These are phyloP conservation scores for Athalia cordata DNA, from an alignment of 2,888 invertebrate species.

Conservation along the genomic window DNA sequence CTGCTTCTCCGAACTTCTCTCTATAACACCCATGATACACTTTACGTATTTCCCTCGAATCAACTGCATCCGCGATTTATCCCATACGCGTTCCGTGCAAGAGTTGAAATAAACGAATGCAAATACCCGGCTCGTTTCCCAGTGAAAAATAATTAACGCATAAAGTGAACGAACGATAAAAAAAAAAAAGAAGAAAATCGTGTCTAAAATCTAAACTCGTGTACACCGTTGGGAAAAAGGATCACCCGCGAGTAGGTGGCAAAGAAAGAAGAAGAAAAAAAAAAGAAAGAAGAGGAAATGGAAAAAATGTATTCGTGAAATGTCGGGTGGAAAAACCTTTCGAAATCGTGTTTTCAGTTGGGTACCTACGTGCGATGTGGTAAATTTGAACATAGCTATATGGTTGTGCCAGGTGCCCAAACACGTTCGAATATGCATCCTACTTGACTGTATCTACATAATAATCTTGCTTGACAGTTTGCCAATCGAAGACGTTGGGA, in stretches of 20 bases:
- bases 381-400: neutral
- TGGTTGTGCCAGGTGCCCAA: constrained; percentile 13
- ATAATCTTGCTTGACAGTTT: constrained; percentile 33
- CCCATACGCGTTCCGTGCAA: neutral
- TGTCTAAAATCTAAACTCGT: too few relatives aligned
- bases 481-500: neutral
- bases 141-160: neutral
- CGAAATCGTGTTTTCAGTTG: neutral
- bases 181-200: too few relatives aligned
- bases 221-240: too few relatives aligned
- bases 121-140: too few relatives aligned
- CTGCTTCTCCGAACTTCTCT: constrained; percentile 55
- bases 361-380: neutral
- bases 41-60: too few relatives aligned
- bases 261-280: neutral
- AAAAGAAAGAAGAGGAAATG: neutral
- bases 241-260: too few relatives aligned
- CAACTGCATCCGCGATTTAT: neutral
- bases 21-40: too few relatives aligned
- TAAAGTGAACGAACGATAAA: neutral
- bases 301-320: neutral
- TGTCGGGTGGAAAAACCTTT: neutral
- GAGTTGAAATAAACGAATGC: too few relatives aligned
- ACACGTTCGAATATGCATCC: constrained; percentile 30
- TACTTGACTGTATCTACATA: constrained; percentile 29